A percentile compares a stretch with the other conserved stretches of the same genome.
These are phyloP conservation scores for Boloria euphrosyne DNA, from an alignment of 2,888 invertebrate genomes.

Conservation along the genomic window DNA sequence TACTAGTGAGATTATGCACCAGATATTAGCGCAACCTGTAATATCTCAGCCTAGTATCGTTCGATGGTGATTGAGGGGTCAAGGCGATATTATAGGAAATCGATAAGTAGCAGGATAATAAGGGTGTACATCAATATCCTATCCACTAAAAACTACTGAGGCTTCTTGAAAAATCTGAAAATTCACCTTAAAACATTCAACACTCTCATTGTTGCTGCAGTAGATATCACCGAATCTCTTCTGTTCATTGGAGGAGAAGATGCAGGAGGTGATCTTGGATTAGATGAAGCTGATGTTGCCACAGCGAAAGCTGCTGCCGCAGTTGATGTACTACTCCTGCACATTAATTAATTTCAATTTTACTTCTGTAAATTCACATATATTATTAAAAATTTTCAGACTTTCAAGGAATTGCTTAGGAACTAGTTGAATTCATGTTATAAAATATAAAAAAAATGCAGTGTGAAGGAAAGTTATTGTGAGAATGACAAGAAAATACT, in stretches of 20 bases:
- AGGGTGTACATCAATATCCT: too few relatives aligned
- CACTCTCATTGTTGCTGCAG: slow-evolving; percentile 96
- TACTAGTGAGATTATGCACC: too few relatives aligned
- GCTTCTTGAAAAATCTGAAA: not conserved
- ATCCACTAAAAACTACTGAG: not conserved
- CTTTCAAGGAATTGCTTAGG: not conserved
- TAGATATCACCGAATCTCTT: slow-evolving; percentile 90
- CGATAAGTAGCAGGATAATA: too few relatives aligned
- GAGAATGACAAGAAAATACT: slow-evolving; percentile 6
- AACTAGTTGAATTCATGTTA: not conserved
- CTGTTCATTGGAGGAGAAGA: slow-evolving; percentile 76
- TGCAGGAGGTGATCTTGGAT: slow-evolving; percentile 86
- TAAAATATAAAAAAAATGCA: slow-evolving; percentile 1
- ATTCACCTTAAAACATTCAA: slow-evolving; percentile 89
- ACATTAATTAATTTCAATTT: slow-evolving; percentile 34
- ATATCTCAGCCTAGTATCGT: too few relatives aligned
- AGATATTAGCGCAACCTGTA: too few relatives aligned
- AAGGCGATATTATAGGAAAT: too few relatives aligned
- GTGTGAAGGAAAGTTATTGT: slow-evolving; percentile 7
- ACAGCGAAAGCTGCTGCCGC: slow-evolving; percentile 95
- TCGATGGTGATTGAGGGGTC: too few relatives aligned
- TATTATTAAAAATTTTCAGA: not conserved
- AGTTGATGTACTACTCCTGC: slow-evolving; percentile 91
- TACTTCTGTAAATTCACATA: not conserved
- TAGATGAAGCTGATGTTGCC: slow-evolving; percentile 93